Evolutionary conservation across 2,888 invertebrate species (phyloP).

Genomic region (Eumacrocentrus americanus): DNA sequence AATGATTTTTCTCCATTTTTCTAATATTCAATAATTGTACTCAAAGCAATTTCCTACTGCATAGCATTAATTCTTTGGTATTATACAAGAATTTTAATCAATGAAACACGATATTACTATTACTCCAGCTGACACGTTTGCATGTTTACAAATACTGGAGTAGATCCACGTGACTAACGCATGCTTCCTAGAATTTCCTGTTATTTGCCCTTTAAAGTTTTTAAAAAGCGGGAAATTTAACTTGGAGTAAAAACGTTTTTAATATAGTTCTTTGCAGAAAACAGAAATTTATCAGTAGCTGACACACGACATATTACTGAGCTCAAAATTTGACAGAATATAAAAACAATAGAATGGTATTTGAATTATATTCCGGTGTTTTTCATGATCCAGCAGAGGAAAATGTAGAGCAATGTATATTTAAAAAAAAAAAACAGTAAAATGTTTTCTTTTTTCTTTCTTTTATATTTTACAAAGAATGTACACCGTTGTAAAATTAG

Average conservation of each 20-base stretch:
- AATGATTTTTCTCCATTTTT: constrained; percentile 28
- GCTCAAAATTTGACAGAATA: constrained; percentile 10
- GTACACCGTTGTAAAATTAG: constrained; percentile 48
- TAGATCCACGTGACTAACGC: background rate
- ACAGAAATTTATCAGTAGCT: background rate
- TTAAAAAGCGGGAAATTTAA: constrained; percentile 5
- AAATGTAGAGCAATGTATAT: too few species aligned
- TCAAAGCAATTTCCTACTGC: background rate
- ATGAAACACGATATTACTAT: background rate
- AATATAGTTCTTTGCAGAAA: background rate
- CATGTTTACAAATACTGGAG: background rate
- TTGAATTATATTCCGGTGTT: constrained; percentile 19
- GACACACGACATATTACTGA: background rate
- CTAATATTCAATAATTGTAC: background rate
- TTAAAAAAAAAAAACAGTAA: too few species aligned
- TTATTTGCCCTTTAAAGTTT: too few species aligned
- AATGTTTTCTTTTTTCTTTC: too few species aligned
- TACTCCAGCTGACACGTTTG: background rate
- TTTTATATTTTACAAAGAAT: constrained; percentile 50
- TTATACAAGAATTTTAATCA: background rate
- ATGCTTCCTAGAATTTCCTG: too few species aligned
- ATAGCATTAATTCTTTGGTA: background rate
- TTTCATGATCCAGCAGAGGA: too few species aligned
- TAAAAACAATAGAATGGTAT: constrained; percentile 5
- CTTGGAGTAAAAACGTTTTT: background rate